Evolutionary conservation across 2,888 invertebrate species (phyloP), one percentile per base, ranked within the genome.

Genomic region (Andrena flavipes): DNA sequence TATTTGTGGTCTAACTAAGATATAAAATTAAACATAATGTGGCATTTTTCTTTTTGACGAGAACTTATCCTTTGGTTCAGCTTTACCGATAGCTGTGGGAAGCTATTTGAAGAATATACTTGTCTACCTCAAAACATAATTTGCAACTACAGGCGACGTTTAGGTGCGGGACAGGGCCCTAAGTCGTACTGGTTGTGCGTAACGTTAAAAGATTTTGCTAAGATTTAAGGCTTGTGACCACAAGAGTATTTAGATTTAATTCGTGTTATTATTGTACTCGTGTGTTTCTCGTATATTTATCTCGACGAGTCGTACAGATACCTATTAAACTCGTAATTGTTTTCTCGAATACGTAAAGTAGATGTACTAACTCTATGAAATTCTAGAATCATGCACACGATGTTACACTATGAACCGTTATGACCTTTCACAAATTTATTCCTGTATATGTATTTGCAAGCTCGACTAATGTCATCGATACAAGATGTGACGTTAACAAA

Each of bases 51-150:
- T 80, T 42, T 42, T 89, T 82, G 67, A 70, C 64, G 85, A 86
- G 87, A 89, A 88, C 80, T 81, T 89, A 85, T 90, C 86, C 89
- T 90, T 91, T 87, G 86, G 87, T 92, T 93, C 90, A 92, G 91
- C 92, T 89, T 92, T 92, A 92, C 90, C 91, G 88, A 85, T 92
- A 91, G 92, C 92, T 93, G 87, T 90, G 84, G 90, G 91, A 91
- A 87, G 93, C 92, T 93, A 92, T 91, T 91, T 91, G 92, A 92
- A 93, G 91, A 92, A 93, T 94, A 94, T 92, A 94, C 94, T 92
- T 90, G 92, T 94, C 93, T 94, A 94, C 93, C 93, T 94, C 93
- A 93, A 91, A 91, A 90, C 87, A 89, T 92, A 91, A 92, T 92
- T 91, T 90, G 91, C 91, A 92, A 92, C 91, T 87, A 87, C 82